These are phyloP conservation scores for Hypselothyrea guttata DNA, from an alignment of 2,888 invertebrate species.

Conservation along the genomic window DNA sequence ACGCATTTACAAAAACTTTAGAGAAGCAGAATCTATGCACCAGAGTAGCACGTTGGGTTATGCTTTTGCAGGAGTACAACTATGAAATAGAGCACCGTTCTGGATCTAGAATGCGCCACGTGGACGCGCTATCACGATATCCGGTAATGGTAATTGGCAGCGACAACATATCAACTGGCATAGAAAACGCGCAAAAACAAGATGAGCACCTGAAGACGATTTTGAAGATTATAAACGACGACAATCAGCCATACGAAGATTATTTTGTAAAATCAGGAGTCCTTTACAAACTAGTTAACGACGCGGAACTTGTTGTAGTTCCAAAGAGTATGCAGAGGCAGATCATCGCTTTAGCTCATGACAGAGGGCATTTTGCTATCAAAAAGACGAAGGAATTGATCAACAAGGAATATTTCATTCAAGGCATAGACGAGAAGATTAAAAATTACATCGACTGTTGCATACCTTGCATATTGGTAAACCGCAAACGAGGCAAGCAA, in stretches of 20 bases:
- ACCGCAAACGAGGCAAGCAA: constrained; percentile 2
- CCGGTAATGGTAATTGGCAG: constrained; percentile 2
- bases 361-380: neutral
- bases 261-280: too few relatives aligned
- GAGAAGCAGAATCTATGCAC: too few relatives aligned
- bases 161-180: neutral
- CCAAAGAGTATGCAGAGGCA: neutral
- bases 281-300: too few relatives aligned
- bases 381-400: neutral
- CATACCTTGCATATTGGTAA: constrained; percentile 8
- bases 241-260: neutral
- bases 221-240: neutral
- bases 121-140: constrained; percentile 6
- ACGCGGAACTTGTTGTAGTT: neutral
- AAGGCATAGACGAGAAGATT: neutral
- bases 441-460: neutral
- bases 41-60: constrained; percentile 4
- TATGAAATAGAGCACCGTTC: constrained; percentile 14
- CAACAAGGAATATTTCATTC: neutral
- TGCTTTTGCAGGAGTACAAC: constrained; percentile 15
- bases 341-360: neutral
- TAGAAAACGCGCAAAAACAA: neutral
- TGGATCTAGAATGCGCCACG: constrained; percentile 3
- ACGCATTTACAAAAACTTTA: neutral
- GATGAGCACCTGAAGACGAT: neutral